Percentiles rank a stretch among this genome's conserved stretches.
These are phyloP conservation scores for Trachelipus rathkii DNA, from an alignment of 1,140 invertebrate species.

Conservation along the genomic window DNA sequence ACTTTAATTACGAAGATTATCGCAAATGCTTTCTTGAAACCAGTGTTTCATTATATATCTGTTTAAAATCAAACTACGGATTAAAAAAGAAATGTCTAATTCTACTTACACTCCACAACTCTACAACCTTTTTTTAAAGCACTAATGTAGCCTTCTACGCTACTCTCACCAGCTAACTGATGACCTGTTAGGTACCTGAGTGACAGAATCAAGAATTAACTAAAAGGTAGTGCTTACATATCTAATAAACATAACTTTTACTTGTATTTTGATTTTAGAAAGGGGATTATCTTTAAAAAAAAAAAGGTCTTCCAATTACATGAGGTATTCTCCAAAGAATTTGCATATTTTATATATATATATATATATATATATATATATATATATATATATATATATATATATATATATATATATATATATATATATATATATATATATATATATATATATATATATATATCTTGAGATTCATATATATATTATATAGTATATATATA, in stretches of 20 bases:
- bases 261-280: too few relatives aligned
- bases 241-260: not conserved
- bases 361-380: too few relatives aligned
- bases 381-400: too few relatives aligned
- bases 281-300: too few relatives aligned
- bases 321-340: too few relatives aligned
- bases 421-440: too few relatives aligned
- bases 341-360: too few relatives aligned
- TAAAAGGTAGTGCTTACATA: not conserved
- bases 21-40: not conserved
- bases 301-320: too few relatives aligned
- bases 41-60: not conserved
- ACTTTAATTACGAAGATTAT: not conserved
- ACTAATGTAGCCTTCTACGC: slow-evolving; percentile 57
- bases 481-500: too few relatives aligned
- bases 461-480: too few relatives aligned
- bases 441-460: too few relatives aligned
- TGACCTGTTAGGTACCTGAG: slow-evolving; percentile 57
- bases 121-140: slow-evolving; percentile 54
- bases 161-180: slow-evolving; percentile 57
- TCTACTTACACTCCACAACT: slow-evolving; percentile 54
- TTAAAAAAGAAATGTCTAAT: not conserved
- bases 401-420: too few relatives aligned
- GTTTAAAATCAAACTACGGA: not conserved
- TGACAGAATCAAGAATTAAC: slow-evolving; percentile 11